Evolutionary conservation across 2,113 vertebrate genomes (phyloP).

Genomic region (Aramus guarauna): DNA sequence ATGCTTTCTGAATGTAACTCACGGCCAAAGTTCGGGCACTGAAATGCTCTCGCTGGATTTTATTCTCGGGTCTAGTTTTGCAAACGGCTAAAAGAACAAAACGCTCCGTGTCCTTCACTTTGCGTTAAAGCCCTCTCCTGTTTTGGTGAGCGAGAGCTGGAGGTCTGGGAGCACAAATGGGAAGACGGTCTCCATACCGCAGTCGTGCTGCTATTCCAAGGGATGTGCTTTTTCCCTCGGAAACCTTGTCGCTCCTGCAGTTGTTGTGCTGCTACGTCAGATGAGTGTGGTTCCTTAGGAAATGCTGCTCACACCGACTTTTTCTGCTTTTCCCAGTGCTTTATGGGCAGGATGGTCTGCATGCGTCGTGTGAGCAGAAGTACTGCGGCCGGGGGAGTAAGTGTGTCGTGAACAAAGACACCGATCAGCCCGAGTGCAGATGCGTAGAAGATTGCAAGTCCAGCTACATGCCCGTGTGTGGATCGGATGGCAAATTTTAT

Average conservation of each 20-base stretch:
- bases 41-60: background rate
- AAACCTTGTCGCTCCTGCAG: background rate
- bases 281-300: rapidly evolving
- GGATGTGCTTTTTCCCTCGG: background rate
- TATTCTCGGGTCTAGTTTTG: background rate
- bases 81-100: background rate
- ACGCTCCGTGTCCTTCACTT: rapidly evolving
- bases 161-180: background rate
- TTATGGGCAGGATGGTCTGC: conserved; percentile 42
- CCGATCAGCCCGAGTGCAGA: conserved; percentile 77
- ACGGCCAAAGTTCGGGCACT: background rate
- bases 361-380: conserved; percentile 73
- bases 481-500: conserved; percentile 90
- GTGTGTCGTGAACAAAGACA: conserved; percentile 79
- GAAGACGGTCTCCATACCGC: background rate
- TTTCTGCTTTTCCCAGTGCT: conserved; percentile 62
- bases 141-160: background rate
- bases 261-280: background rate
- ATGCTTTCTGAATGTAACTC: background rate
- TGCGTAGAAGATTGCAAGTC: conserved; percentile 84
- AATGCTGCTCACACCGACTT: rapidly evolving
- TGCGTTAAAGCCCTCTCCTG: background rate
- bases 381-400: conserved; percentile 82
- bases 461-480: conserved; percentile 89
- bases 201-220: background rate